Evolutionary conservation across 2,113 vertebrate species (phyloP).

Genomic region (Cyanoderma ruficeps): DNA sequence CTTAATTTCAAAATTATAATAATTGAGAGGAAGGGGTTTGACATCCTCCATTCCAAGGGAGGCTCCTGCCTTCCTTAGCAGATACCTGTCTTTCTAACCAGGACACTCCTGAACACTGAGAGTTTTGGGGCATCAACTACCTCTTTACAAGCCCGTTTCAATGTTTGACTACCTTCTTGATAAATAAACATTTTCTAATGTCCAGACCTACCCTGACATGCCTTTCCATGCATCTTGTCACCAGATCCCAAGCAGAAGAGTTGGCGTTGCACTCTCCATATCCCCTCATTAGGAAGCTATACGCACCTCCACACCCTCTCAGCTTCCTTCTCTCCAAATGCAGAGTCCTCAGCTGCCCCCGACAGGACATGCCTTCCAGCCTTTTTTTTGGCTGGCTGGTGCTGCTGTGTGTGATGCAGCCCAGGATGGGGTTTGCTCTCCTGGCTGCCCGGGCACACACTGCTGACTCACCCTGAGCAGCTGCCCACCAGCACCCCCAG

Average conservation of each 20-base stretch:
- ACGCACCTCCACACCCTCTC: background rate
- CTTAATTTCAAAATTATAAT: background rate
- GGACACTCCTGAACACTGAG: background rate
- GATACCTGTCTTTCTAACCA: background rate
- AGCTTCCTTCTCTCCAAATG: background rate
- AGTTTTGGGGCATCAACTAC: too few relatives aligned
- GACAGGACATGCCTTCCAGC: background rate
- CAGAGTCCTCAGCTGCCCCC: background rate
- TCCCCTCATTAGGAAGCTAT: background rate
- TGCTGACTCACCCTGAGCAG: background rate
- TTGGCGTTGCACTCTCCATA: background rate
- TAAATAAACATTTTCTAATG: background rate
- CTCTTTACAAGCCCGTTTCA: background rate
- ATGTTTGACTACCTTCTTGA: background rate
- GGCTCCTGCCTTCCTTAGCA: background rate
- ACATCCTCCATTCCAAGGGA: background rate
- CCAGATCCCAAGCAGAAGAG: background rate
- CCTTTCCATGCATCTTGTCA: background rate
- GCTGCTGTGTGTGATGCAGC: background rate
- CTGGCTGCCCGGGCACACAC: background rate
- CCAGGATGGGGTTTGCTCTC: background rate
- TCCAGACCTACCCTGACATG: background rate
- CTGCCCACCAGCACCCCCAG: background rate
- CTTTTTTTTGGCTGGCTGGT: background rate
- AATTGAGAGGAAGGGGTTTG: background rate